Evolutionary conservation across 2,888 invertebrate species (phyloP), one percentile per base, ranked within the genome.

Genomic region (Unio pictorum): DNA sequence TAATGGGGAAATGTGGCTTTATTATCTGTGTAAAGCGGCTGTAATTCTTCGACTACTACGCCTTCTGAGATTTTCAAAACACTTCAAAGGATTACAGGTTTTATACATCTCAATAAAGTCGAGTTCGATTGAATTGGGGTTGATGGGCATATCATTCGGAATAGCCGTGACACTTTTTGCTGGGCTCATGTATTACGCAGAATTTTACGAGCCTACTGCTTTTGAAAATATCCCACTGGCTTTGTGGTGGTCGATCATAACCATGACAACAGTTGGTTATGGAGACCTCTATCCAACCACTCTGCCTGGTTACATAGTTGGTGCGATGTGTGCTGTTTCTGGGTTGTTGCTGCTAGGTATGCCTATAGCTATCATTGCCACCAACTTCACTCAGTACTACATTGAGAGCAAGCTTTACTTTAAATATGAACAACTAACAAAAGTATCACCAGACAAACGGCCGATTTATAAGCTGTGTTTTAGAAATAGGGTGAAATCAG

Each of bases 181-280:
- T 23, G 80, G 85, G 18, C 72, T 87, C 18, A 79, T 86, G 23
- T 86, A 81, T 76, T 81, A 84, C 55, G 84, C 83, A 4, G 84
- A 86, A 66, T 80, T 79, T 61, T 68, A 45, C 20, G 69, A 73
- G n/a, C 65, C 74, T 1, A 71, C 75, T n/a, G 71, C 69, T 15
- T 84, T 85, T 64, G 67, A 72, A 4, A 81, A 79, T 62, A 79
- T 86, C 11, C 83, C 84, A 18, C 71, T 77, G 8, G 77, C 76
- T 28, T 78, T 86, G 8, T 86, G 86, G 87, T 87, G 86, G 85
- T 82, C 85, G 1, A 73, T 86, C 18, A 76, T 86, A 57, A 87
- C 87, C 55, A 81, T 86, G 80, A 86, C 86, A 34, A 86, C 87
- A 1, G 84, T 87, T 8, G 87, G 87, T 2, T 86, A 86, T 74